Conservation (phyloP, 2,113 vertebrate genomes). For the Arothron firmamentum region DNA sequence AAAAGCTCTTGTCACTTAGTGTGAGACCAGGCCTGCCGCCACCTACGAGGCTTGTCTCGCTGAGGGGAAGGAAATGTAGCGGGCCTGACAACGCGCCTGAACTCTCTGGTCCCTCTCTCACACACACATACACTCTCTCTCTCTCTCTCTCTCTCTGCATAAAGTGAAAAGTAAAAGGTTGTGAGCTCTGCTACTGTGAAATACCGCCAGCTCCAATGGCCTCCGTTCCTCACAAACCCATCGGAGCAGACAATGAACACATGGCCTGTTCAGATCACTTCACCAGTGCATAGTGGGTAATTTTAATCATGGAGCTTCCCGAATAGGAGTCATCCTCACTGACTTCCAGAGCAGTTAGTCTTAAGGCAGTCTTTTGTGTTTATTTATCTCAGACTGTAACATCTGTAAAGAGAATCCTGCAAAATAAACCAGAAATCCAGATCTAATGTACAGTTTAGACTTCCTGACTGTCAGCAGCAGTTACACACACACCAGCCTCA, state of each 20-base stretch:
- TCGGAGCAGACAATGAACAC: conserved; percentile 43
- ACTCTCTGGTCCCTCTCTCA: too few relatives aligned
- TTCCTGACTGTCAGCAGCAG: too few relatives aligned
- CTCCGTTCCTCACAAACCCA: conserved; percentile 49
- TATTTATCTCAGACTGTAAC: too few relatives aligned
- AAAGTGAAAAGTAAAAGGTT: too few relatives aligned
- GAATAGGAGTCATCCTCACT: not conserved
- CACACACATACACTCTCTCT: too few relatives aligned
- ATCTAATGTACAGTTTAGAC: too few relatives aligned
- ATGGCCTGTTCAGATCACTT: conserved; percentile 35
- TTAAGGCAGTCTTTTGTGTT: too few relatives aligned
- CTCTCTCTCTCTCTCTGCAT: too few relatives aligned
- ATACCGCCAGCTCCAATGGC: conserved; percentile 41
- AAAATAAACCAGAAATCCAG: too few relatives aligned
- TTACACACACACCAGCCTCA: too few relatives aligned
- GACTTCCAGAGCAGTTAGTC: not conserved
- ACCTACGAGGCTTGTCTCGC: conserved; percentile 44
- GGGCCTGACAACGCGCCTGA: not conserved
- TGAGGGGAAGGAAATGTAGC: conserved; percentile 29
- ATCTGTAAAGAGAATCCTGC: too few relatives aligned
- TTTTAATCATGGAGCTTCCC: not conserved
- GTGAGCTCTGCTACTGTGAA: conserved; percentile 1
- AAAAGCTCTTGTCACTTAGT: conserved; percentile 55
- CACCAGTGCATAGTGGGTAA: conserved; percentile 33
- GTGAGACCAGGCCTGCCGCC: conserved; percentile 46